Base-by-base conservation (phyloP, 2,113 vertebrate genomes). In the Merops nubicus region DNA sequence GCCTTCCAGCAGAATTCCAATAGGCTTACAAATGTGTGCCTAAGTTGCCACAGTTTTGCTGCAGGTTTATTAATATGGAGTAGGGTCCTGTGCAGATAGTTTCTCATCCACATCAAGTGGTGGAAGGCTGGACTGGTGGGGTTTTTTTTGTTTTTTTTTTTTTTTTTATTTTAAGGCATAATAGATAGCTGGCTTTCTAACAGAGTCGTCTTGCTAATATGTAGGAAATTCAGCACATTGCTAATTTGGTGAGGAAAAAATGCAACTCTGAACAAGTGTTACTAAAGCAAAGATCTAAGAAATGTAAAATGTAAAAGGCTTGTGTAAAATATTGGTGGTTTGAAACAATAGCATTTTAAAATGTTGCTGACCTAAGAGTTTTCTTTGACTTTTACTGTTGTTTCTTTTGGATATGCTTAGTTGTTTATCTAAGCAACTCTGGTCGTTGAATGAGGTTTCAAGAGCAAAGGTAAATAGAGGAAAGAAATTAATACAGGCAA, bases 401-500 rank as follows among this genome's bases (percentile, higher is more conserved):
- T 98, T 98, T 97, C 96, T 97, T 91, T 98, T 98, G 97, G 97
- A 97, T 96, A 73, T 40, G 45, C 31, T 68, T 92, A 91, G 67
- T 78, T 96, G 87, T 96, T 98, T 98, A 88, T 93, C 88, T 96
- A 96, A 97, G 96, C 78, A 97, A 85, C 70, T 94, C 89, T 91
- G 79, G 88, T 79, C 4, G 16, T 48, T 93, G 79, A 95, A 96
- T 92, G 93, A 93, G 83, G 81, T 93, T 97, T 96, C 89, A 54
- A 48, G 92, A 93, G 72, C 93, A 95, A 97, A 95, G 74, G 83
- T 94, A 97, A 97, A 96, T 74, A 96, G 75, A 94, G 17, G n/a
- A 81, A 96, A 90, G 92, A 79, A 91, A 94, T 65, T 33, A 67
- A 91, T 95, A 77, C 78, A 91, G 85, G 80, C 78, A 97, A 95